Percentiles rank a stretch among this genome's conserved stretches.
Conservation (phyloP, 2,888 invertebrate genomes). For the Drosophila stalkeri region DNA sequence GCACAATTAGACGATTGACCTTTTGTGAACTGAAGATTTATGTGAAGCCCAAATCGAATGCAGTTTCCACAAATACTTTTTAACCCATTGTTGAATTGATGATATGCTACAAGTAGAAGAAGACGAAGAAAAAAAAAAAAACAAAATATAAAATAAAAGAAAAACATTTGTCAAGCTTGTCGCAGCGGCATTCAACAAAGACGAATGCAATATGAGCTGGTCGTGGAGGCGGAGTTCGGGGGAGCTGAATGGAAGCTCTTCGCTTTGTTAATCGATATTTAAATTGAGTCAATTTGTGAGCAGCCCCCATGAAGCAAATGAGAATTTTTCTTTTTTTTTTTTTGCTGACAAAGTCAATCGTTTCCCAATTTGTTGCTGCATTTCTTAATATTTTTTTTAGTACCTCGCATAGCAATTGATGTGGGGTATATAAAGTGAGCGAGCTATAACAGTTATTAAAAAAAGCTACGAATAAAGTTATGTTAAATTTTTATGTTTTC, state of each 20-base stretch:
- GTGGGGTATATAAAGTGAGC: not conserved
- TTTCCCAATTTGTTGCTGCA: conserved; percentile 29
- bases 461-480: not conserved
- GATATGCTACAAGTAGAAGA: not conserved
- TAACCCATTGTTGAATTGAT: conserved; percentile 24
- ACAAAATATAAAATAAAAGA: conserved; percentile 20
- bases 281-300: conserved; percentile 62
- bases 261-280: conserved; percentile 65
- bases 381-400: not conserved
- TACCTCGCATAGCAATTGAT: too few relatives aligned
- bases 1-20: conserved; percentile 61
- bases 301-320: conserved; percentile 43
- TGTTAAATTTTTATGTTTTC: not conserved
- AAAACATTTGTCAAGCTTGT: conserved; percentile 43
- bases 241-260: conserved; percentile 1
- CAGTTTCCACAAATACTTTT: conserved; percentile 38
- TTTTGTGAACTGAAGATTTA: conserved; percentile 59
- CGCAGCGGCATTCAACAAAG: conserved; percentile 40
- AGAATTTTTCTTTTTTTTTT: conserved; percentile 8
- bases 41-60: conserved; percentile 37
- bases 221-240: not conserved
- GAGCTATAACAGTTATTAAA: not conserved
- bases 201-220: conserved; percentile 7
- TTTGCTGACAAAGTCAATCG: conserved; percentile 28
- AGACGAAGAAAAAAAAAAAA: too few relatives aligned